Base-by-base conservation (phyloP, 2,797 vertebrate genomes). In the Malurus splendens region DNA sequence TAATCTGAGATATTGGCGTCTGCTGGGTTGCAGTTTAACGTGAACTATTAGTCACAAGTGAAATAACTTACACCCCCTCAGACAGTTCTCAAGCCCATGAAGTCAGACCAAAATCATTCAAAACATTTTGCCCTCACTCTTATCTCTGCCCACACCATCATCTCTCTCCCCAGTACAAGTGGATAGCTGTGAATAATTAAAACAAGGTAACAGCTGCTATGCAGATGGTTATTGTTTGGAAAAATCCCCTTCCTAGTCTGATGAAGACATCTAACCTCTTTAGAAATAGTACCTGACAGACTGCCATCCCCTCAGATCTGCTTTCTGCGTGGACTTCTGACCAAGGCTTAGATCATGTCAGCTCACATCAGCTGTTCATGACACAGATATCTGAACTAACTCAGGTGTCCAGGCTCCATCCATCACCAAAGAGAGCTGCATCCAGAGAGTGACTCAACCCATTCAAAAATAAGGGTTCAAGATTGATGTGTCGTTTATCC, bases 181-280 rank as follows among this genome's bases (percentile, higher is more conserved):
- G 50, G 52, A 52, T 80, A 44, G 25, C 39, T 66, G 57, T 75
- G 70, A 93, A 54, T 76, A 91, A 92, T 86, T 83, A 86, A 68
- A 92, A 83, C 0, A 8, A 59, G 30, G 56, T 76, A 68, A 83
- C 92, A 93, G 84, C 93, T 91, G 90, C 66, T 75, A 28, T 80
- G 70, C 82, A 89, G 79, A 66, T 73, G 86, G 73, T 83, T 30
- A 36, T 28, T 87, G 93, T 60, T 72, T 73, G 0, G 19, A 66
- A 79, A 90, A 91, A 75, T 78, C 44, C 79, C 59, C 48, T 90
- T 90, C 51, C 78, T 32, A 45, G 12, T 42, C 16, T 54, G 71
- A 54, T 89, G 52, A 75, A n/a, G 55, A 70, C 3, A 30, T 51
- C 20, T 59, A 72, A 56, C 27, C 30, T 66, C 42, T 79, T 72